A percentile compares a stretch with the other conserved stretches of the same genome.
These are phyloP conservation scores for Mystacornis crossleyi DNA, from an alignment of 2,113 vertebrate species.

Conservation along the genomic window DNA sequence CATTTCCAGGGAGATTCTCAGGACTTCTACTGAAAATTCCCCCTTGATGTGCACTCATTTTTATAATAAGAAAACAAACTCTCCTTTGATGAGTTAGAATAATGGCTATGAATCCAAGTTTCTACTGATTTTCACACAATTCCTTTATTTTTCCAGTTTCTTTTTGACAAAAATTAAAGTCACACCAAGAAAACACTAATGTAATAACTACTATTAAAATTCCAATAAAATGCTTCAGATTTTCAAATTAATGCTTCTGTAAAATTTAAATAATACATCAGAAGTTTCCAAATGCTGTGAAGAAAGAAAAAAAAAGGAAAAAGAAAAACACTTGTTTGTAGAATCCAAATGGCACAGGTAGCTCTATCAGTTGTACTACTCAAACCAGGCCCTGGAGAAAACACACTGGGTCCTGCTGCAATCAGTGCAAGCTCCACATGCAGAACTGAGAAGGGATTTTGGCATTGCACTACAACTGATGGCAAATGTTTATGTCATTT, in stretches of 20 bases:
- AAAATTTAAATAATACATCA: neutral
- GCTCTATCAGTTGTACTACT: neutral
- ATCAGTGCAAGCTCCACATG: neutral
- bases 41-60: neutral
- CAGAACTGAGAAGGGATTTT: neutral
- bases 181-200: neutral
- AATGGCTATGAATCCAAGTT: neutral
- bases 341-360: neutral
- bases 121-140: neutral
- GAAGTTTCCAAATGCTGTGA: neutral
- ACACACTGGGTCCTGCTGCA: neutral
- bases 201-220: neutral
- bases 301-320: neutral
- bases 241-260: neutral
- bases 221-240: neutral
- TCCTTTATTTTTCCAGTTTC: neutral
- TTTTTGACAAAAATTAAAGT: neutral
- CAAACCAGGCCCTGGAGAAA: neutral
- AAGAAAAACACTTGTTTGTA: neutral
- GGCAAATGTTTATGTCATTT: neutral
- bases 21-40: neutral
- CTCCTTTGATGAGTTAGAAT: neutral
- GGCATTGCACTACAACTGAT: neutral
- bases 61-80: neutral
- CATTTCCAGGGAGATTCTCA: neutral